phyloP scores from a whole-genome alignment of 2,113 vertebrate genomes.

The Clarias magur region DNA sequence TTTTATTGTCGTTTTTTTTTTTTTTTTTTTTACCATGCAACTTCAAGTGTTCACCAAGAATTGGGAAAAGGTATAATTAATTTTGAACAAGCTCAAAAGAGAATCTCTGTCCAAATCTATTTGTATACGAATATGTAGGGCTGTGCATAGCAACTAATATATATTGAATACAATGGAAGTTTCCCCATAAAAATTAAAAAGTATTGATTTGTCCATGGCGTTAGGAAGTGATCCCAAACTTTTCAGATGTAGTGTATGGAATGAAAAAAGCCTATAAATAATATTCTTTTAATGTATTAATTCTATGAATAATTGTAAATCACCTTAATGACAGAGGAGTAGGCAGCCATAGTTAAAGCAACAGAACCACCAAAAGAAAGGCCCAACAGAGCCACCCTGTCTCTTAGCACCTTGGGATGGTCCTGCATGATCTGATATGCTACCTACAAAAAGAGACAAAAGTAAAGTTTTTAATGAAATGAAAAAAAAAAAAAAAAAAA shows the following conservation, averaged over 20 bases:
- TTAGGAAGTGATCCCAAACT: too few species aligned
- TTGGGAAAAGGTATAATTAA: too few species aligned
- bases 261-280: background rate
- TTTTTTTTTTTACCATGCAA: too few species aligned
- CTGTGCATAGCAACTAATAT: too few species aligned
- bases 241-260: background rate
- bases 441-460: constrained; percentile 51
- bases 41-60: too few species aligned
- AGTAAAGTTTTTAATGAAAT: background rate
- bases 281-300: background rate
- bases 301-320: constrained; percentile 6
- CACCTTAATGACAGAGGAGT: constrained; percentile 57
- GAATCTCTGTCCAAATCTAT: too few species aligned
- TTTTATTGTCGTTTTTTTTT: too few species aligned
- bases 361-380: constrained; percentile 63
- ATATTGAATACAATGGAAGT: too few species aligned
- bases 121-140: too few species aligned
- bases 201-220: background rate
- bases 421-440: constrained; percentile 63
- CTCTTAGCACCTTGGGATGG: constrained; percentile 64
- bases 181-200: too few species aligned
- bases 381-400: constrained; percentile 66
- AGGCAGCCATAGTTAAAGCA: constrained; percentile 52
- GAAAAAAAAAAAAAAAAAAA: background rate
- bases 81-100: too few species aligned